Evolutionary conservation across 2,797 vertebrate genomes (phyloP).

Genomic region (Cuniculus paca): DNA sequence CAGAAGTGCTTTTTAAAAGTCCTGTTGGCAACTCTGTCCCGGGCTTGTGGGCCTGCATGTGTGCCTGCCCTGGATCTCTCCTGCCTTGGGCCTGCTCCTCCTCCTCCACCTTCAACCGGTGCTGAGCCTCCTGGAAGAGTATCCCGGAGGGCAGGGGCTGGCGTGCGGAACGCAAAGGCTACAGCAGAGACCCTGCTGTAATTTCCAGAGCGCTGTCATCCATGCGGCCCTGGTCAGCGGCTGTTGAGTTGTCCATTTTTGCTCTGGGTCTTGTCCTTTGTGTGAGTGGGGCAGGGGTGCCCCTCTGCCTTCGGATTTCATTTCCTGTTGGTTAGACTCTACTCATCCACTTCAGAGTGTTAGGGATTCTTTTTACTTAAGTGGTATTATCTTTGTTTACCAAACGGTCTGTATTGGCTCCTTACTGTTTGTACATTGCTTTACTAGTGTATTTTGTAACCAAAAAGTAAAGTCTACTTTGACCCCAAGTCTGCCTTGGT

Average conservation of each 20-base stretch:
- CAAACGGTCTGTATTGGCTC: not conserved
- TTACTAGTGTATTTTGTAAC: conserved; percentile 35
- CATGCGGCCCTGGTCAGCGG: not conserved
- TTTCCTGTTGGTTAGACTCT: conserved; percentile 46
- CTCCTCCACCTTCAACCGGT: not conserved
- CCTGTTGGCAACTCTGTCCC: conserved; percentile 42
- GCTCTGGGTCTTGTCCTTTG: not conserved
- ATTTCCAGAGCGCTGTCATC: not conserved
- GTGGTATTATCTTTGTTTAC: not conserved
- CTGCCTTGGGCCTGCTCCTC: not conserved
- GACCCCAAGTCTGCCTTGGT: not conserved
- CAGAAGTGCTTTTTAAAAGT: conserved; percentile 76
- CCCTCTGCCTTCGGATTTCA: not conserved
- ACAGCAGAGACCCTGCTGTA: not conserved
- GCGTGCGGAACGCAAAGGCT: not conserved
- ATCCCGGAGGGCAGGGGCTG: not conserved
- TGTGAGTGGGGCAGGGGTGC: not conserved
- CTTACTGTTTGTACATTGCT: conserved; percentile 11
- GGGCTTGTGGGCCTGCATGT: too few relatives aligned
- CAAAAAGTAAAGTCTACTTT: not conserved
- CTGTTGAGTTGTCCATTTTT: not conserved
- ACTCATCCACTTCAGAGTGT: not conserved
- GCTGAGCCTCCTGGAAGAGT: not conserved
- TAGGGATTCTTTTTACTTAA: not conserved
- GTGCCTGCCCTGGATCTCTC: not conserved